Evolutionary conservation across 2,113 vertebrate genomes (phyloP).

Genomic region (Trinectes maculatus): DNA sequence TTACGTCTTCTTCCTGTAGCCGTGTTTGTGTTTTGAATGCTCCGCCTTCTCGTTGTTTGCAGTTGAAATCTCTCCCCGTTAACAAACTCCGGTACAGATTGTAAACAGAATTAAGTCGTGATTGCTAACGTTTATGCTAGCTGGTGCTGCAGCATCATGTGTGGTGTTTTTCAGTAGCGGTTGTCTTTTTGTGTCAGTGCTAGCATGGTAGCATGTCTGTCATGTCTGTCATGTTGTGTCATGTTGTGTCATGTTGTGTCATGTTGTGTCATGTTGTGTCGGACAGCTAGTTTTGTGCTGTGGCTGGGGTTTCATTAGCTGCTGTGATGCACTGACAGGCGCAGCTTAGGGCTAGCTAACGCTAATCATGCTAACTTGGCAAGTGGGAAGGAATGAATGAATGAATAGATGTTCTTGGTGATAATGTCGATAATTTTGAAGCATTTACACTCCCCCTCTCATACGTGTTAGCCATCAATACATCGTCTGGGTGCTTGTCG

Average conservation of each 20-base stretch:
- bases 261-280: background rate
- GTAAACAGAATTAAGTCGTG: conserved; percentile 15
- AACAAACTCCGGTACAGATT: conserved; percentile 31
- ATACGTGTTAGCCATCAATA: too few species aligned
- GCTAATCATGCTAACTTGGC: conserved; percentile 58
- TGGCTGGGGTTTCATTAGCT: conserved; percentile 2
- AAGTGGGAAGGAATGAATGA: conserved; percentile 35
- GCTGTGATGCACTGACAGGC: conserved; percentile 10
- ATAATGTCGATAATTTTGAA: background rate
- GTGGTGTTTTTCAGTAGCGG: too few species aligned
- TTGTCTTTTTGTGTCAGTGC: background rate
- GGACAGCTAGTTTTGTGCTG: background rate
- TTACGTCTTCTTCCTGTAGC: too few species aligned
- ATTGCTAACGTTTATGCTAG: conserved; percentile 19
- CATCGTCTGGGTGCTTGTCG: too few species aligned
- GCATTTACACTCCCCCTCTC: too few species aligned
- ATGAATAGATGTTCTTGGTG: conserved; percentile 31
- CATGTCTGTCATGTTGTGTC: background rate
- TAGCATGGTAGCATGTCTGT: background rate
- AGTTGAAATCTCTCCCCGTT: conserved; percentile 14
- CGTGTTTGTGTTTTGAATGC: background rate
- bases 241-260: background rate
- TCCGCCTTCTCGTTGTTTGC: background rate
- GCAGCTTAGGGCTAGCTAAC: conserved; percentile 50
- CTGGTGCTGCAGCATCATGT: conserved; percentile 1